Evolutionary conservation across 1,140 invertebrate species (phyloP).

Genomic region (Drosophila truncata): DNA sequence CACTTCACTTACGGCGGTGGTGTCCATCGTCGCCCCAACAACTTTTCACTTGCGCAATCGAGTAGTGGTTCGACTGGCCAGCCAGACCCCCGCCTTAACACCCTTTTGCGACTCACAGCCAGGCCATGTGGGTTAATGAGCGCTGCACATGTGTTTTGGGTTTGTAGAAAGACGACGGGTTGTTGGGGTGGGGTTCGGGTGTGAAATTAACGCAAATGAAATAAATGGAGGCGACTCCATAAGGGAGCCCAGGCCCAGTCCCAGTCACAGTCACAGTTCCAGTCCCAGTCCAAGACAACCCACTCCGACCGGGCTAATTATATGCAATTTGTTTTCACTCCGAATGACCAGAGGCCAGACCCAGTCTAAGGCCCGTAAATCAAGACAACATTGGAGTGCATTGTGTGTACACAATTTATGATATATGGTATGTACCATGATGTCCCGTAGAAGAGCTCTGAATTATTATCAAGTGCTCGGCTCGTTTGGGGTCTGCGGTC

Average conservation of each 20-base stretch:
- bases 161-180: not conserved
- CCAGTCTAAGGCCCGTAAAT: conserved; percentile 41
- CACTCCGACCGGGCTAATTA: conserved; percentile 39
- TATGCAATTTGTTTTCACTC: conserved; percentile 58
- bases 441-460: conserved; percentile 23
- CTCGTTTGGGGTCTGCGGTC: conserved; percentile 15
- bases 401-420: conserved; percentile 42
- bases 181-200: conserved; percentile 5
- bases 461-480: conserved; percentile 36
- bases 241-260: conserved; percentile 17
- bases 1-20: conserved; percentile 15
- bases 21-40: conserved; percentile 45
- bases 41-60: conserved; percentile 57
- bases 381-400: conserved; percentile 44
- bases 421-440: conserved; percentile 5
- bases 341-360: conserved; percentile 33
- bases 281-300: conserved; percentile 8
- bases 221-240: conserved; percentile 37
- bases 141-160: conserved; percentile 32
- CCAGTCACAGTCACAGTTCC: not conserved
- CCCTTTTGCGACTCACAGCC: conserved; percentile 16
- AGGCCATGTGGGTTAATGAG: conserved; percentile 50
- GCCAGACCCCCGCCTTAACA: conserved; percentile 32
- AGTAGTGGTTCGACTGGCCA: conserved; percentile 34
- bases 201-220: conserved; percentile 50